phyloP scores from a whole-genome alignment of 2,888 invertebrate species.

The Saturnia pavonia region DNA sequence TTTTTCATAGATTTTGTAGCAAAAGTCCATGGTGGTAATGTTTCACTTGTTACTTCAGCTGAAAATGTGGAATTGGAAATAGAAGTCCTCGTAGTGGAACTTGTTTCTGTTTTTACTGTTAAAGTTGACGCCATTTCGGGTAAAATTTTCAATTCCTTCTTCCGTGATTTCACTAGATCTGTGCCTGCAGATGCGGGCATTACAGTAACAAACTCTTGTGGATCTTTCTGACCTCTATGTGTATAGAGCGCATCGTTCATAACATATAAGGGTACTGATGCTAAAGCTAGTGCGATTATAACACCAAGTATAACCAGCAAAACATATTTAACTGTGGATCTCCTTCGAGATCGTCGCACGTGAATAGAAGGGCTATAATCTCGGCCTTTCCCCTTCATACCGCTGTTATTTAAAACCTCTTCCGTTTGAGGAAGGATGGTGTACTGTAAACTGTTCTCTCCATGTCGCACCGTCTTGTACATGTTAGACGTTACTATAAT shows the following conservation, averaged over 20 bases:
- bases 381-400: constrained; percentile 78
- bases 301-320: constrained; percentile 64
- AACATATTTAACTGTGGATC: constrained; percentile 64
- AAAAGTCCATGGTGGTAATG: constrained; percentile 77
- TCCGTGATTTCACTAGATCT: constrained; percentile 62
- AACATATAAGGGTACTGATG: constrained; percentile 63
- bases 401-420: constrained; percentile 83
- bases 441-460: constrained; percentile 88
- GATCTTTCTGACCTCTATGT: constrained; percentile 49
- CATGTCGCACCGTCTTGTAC: constrained; percentile 89
- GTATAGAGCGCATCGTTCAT: constrained; percentile 60
- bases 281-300: constrained; percentile 58
- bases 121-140: constrained; percentile 54
- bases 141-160: constrained; percentile 65
- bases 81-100: constrained; percentile 43
- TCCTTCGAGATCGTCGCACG: constrained; percentile 62
- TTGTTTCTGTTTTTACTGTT: constrained; percentile 52
- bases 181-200: constrained; percentile 56
- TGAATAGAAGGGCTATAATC: constrained; percentile 77
- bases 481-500: constrained; percentile 69
- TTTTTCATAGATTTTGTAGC: constrained; percentile 73
- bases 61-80: constrained; percentile 42
- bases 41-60: constrained; percentile 47
- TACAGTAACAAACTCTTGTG: constrained; percentile 47
- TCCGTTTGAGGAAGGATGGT: constrained; percentile 88